These are phyloP conservation scores for Aurelia aurita DNA, from an alignment of 30 jellyfish, hydroid and myxozoan genomes.

Conservation along the genomic window DNA sequence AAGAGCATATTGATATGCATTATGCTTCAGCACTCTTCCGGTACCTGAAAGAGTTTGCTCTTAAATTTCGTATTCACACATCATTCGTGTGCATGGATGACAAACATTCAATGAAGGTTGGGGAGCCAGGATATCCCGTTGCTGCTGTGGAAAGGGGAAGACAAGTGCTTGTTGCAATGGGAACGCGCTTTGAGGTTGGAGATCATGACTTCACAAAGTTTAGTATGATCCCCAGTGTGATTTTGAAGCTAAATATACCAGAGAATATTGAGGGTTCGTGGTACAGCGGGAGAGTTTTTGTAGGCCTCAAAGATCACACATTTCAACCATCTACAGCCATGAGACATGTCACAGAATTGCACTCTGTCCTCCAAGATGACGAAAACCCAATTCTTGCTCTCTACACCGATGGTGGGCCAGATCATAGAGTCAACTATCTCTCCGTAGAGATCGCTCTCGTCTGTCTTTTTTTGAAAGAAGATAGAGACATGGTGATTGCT, in stretches of 20 bases:
- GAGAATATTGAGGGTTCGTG: conserved; percentile 21
- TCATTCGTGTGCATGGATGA: conserved; percentile 36
- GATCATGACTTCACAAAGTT: conserved; percentile 51
- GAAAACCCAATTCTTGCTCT: conserved; percentile 21
- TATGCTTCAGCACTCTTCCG: conserved; percentile 23
- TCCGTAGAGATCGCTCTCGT: conserved; percentile 38
- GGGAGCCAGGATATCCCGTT: conserved; percentile 46
- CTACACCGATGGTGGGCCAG: conserved; percentile 59
- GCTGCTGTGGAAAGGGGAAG: conserved; percentile 49
- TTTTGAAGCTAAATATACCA: conserved; percentile 39
- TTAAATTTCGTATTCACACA: neutral
- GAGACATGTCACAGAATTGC: conserved; percentile 45
- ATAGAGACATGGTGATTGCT: conserved; percentile 38
- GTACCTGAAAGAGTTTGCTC: conserved; percentile 31
- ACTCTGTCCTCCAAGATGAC: neutral
- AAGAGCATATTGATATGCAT: conserved; percentile 15
- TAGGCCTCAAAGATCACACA: conserved; percentile 43
- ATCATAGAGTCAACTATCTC: conserved; percentile 41
- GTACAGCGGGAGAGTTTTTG: conserved; percentile 35
- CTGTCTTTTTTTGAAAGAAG: conserved; percentile 11
- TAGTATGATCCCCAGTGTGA: conserved; percentile 38
- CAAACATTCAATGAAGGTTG: conserved; percentile 25
- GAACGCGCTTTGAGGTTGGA: conserved; percentile 27
- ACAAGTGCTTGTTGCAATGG: conserved; percentile 22
- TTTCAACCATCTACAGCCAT: conserved; percentile 49